A percentile compares a stretch with the other conserved stretches of the same genome.
Evolutionary conservation across 2,113 vertebrate species (phyloP).

Genomic region (Urocolius indicus): DNA sequence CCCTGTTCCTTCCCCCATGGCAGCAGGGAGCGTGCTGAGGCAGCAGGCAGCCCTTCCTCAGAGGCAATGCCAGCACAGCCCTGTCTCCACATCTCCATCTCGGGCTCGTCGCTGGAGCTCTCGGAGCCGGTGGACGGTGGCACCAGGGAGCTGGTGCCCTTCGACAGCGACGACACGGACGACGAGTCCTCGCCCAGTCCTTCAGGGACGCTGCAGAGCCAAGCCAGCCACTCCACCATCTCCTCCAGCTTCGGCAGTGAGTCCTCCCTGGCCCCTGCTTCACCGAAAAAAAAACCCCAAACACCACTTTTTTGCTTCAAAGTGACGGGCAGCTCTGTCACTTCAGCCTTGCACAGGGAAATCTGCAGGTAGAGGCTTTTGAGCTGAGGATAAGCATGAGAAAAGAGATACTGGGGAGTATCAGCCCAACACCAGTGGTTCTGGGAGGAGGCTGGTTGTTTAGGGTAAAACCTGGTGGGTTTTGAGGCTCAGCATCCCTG

Average conservation of each 20-base stretch:
- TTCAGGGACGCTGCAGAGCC: conserved; percentile 95
- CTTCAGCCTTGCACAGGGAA: rapidly evolving
- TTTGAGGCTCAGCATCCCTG: no score
- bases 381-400: neutral
- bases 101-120: conserved; percentile 89
- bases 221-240: conserved; percentile 96
- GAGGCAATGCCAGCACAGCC: conserved; percentile 64
- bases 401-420: neutral
- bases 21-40: conserved; percentile 81
- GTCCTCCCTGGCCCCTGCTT: conserved; percentile 70
- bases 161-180: conserved; percentile 95
- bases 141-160: conserved; percentile 89
- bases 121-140: conserved; percentile 77
- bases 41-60: conserved; percentile 38
- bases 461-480: no score
- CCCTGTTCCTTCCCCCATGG: neutral
- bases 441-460: no score
- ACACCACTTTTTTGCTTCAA: rapidly evolving
- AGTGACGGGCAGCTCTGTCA: neutral
- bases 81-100: conserved; percentile 95
- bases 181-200: conserved; percentile 97
- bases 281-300: neutral
- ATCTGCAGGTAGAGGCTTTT: neutral
- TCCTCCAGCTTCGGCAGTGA: conserved; percentile 96
- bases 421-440: rapidly evolving